Evolutionary conservation across 2,888 invertebrate genomes (phyloP), one percentile per base, ranked within the genome.

Genomic region (Pyralis farinalis): DNA sequence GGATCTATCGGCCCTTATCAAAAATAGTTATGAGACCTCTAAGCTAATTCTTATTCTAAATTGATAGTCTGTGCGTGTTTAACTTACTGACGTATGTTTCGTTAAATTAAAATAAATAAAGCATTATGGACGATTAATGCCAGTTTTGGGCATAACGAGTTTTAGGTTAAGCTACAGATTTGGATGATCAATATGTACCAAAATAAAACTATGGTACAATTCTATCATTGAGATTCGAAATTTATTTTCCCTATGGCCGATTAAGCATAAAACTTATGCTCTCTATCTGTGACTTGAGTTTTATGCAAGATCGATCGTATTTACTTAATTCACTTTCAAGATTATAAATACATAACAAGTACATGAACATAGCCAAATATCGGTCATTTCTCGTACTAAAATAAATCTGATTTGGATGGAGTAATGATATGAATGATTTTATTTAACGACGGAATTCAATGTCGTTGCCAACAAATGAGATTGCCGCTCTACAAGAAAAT

Each of bases 31-130:
- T 49, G 47, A 42, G 34, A 37, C 22, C 37, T 43, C 44, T 45
- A 43, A 28, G 42, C 44, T 45, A 43, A 28, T 50, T 37, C 46
- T 54, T 62, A 72, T 58, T 45, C 58, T 69, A 70, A 52, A 50
- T 61, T 56, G 57, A 50, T 55, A 63, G 52, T 60, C 63, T 82
- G 81, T 82, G 80, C 84, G 85, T 83, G 82, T 80, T 83, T 82
- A 60, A 58, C 61, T 64, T 64, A 67, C 62, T 62, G 60, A 63
- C n/a, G n/a, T 58, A 56, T 55, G 47, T 61, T 46, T 53, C 46
- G 51, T 58, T 63, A 64, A 69, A 63, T 62, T 54, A 47, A 16
- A 64, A 66, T 55, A 59, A 62, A 68, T 69, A 69, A 72, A 72
- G 72, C 71, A 61, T 34, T 49, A 63, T 66, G 73, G 75, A 76